Evolutionary conservation across 2,113 vertebrate species (phyloP), one percentile per base, ranked within the genome.

Genomic region (Ameiurus melas): DNA sequence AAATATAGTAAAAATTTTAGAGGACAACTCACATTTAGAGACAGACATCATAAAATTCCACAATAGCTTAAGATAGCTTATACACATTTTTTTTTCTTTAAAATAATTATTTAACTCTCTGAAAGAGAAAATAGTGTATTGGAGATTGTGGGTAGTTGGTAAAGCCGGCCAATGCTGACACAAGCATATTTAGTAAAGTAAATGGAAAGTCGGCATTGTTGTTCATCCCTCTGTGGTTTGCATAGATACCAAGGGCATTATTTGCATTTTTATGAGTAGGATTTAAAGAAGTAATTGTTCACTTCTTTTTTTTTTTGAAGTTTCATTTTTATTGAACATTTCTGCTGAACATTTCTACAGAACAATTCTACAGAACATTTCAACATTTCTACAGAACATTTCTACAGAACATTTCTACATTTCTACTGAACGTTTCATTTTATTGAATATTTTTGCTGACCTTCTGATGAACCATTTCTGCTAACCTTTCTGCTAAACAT

Each of bases 111-210:
- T 66, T 27, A 70, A 70, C 33, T 36, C 68, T 60, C 62, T 75
- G 53, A 83, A 33, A 16, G 22, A 36, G 4, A 51, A 25, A 57
- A 70, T 25, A 22, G 10, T n/a, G 30, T 81, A 39, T 81, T 68
- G 77, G 62, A 33, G 55, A 43, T 13, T 60, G 33, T 73, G 55
- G 64, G 14, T 75, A 68, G 27, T 4, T 64, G 55, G 55, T 6
- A 83, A 84, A 88, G 57, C 66, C 10, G 25, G 39, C 9, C 27
- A 19, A 30, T 77, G 86, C 86, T 88, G 86, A 88, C 86, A 88
- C 70, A 75, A 88, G 86, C 86, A 83, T 6, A 17, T 88, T 84
- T n/a, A 43, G 39, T 43, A 53, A 51, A 84, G 80, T 36, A 84
- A 83, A 83, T 51, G 47, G 27, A 22, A 87, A 39, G 68, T 60